Percentiles rank a stretch among this genome's conserved stretches.
phyloP scores from a whole-genome alignment of 2,888 invertebrate genomes.

The Volucella inflata region DNA sequence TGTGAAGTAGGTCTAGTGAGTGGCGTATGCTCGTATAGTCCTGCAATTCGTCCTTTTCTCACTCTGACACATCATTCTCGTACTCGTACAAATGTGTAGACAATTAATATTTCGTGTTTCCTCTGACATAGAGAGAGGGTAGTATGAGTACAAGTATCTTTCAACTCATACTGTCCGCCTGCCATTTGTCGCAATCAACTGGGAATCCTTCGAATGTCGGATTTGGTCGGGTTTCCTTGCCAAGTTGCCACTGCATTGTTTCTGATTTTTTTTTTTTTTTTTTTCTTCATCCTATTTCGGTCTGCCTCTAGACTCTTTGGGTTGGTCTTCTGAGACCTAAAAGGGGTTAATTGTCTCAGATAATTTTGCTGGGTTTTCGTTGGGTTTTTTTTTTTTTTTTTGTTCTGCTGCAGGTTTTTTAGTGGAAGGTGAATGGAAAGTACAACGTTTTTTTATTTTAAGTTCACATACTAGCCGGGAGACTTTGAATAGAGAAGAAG shows the following conservation, averaged over 20 bases:
- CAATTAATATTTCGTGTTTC: slow-evolving; percentile 58
- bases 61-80: slow-evolving; percentile 33
- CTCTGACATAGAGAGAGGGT: not conserved
- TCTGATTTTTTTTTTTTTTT: slow-evolving; percentile 22
- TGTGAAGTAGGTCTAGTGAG: slow-evolving; percentile 8
- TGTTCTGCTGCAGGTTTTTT: slow-evolving; percentile 14
- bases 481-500: slow-evolving; percentile 52
- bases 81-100: slow-evolving; percentile 66
- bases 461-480: slow-evolving; percentile 27
- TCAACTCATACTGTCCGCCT: slow-evolving; percentile 48
- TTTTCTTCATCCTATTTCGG: slow-evolving; percentile 5
- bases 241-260: slow-evolving; percentile 53
- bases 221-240: slow-evolving; percentile 7
- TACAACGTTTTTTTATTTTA: slow-evolving; percentile 59
- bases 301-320: slow-evolving; percentile 33
- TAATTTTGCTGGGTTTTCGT: slow-evolving; percentile 27
- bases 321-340: slow-evolving; percentile 62
- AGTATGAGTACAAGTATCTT: not conserved
- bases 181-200: slow-evolving; percentile 73
- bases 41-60: not conserved
- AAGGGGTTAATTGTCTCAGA: slow-evolving; percentile 73
- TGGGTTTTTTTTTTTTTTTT: slow-evolving; percentile 22
- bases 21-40: slow-evolving; percentile 23
- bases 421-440: slow-evolving; percentile 59
- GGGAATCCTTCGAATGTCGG: slow-evolving; percentile 70